Base-by-base conservation (phyloP, 1,140 invertebrate species). In the Drosophila takahashii region DNA sequence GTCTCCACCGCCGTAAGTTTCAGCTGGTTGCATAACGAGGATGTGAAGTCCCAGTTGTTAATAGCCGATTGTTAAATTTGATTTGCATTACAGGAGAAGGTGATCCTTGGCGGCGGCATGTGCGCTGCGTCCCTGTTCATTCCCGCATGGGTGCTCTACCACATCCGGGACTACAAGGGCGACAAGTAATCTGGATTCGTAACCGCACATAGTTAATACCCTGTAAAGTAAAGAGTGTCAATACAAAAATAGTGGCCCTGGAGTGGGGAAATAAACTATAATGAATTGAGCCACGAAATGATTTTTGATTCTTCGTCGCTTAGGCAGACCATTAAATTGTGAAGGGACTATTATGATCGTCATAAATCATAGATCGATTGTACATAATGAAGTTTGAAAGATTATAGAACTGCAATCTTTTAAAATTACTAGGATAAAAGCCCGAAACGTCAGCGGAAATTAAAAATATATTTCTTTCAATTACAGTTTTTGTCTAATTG, bases 81-180 rank as follows among this genome's bases (percentile, higher is more conserved):
- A 36, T 18, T 56, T 53, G 56, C 18, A 13, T 91, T 84, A 9
- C 65, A 92, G 91, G 91, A 92, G 72, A 91, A 89, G 72, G 54
- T 92, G 10, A 77, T 92, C 16, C 71, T 92, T 9, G 91, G 91
- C 29, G 91, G 91, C 37, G 91, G 85, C 41, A 90, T 92, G 79
- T 92, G 81, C 59, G 85, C 56, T 16, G 75, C 90, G 1, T 53
- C 90, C 39, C 45, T 92, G 44, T 79, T 91, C 22, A 87, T 92
- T 64, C 91, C 91, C 8, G 91, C 73, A 15, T 92, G 91, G 91
- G 91, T 92, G 52, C 52, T 92, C n/a, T 81, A 81, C 69, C 90
- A 92, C 60, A 90, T 92, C 58, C 85, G 80, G 47, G 90, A 92
- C 37, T 92, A 92, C 67, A 91, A 81, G 71, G 79, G 79, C 51